Evolutionary conservation across 2,797 vertebrate genomes (phyloP), one percentile per base, ranked within the genome.

Genomic region (Lithobates sylvaticus): DNA sequence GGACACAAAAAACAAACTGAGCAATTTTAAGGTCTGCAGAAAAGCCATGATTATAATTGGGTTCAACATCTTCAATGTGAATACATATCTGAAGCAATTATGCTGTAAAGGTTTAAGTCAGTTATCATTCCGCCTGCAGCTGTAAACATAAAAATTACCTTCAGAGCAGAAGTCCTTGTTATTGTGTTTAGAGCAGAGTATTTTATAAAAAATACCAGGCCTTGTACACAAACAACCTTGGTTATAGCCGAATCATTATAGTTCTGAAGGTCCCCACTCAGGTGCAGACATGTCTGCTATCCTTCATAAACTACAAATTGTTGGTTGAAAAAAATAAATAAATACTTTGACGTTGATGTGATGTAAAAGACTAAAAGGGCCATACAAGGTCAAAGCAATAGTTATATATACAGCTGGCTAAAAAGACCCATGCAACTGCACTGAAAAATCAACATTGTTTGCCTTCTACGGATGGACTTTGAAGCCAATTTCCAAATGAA

Each of bases 71-170:
- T 83, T 75, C 36, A 39, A 81, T 50, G 21, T 71, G 78, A 69
- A 81, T 83, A 88, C 54, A 79, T 80, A 86, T 78, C 67, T 77
- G 9, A 77, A 84, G 64, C 21, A 65, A 83, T 78, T 34, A 36
- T 68, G 67, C 67, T 69, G 39, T 69, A 72, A 75, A 77, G 67
- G 67, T 78, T 44, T 78, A 72, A 86, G 42, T 73, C 64, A 2
- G 23, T 77, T 86, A 65, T 86, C 64, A 36, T 27, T 71, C 44
- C 36, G 47, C 32, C 18, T 81, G 84, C 78, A 81, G 78, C 73
- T 76, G 65, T 81, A 76, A 81, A 71, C 50, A 81, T 32, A 61
- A 8, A 47, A 82, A 79, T 76, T 47, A 65, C 74, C 79, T 54
- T 74, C 27, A 74, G 69, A 13, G 71, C 26, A 39, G 18, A 42